phyloP scores from a whole-genome alignment of 2,797 vertebrate species.

The Onychomys arenicola region DNA sequence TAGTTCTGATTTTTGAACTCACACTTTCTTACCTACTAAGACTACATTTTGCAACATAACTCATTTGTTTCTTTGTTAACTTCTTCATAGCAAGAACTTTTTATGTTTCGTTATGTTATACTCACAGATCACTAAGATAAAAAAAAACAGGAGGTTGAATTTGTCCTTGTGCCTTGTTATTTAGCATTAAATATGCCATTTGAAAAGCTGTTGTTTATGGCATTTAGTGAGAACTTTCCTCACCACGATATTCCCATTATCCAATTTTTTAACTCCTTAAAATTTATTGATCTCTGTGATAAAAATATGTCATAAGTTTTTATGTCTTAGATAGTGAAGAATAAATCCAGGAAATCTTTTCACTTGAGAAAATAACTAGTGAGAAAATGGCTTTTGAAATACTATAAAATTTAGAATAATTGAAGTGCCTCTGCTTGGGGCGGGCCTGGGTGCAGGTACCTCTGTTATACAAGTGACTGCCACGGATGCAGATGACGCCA shows the following conservation, averaged over 20 bases:
- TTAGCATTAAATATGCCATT: background rate
- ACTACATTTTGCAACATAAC: background rate
- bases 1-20: background rate
- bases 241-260: background rate
- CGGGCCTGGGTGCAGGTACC: slow-evolving; percentile 89
- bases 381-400: background rate
- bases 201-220: background rate
- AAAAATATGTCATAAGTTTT: background rate
- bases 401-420: background rate
- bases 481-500: slow-evolving; percentile 95
- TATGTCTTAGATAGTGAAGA: background rate
- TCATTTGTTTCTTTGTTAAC: background rate
- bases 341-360: background rate
- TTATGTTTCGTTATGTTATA: background rate
- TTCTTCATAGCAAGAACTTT: background rate
- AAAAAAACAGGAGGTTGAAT: background rate
- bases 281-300: background rate
- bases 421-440: background rate
- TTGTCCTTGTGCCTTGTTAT: slow-evolving; percentile 14
- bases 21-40: background rate
- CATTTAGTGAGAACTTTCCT: background rate
- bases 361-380: background rate
- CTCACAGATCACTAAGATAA: background rate
- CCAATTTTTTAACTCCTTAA: slow-evolving; percentile 1
- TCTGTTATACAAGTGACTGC: slow-evolving; percentile 95